Conservation (phyloP, 1,140 invertebrate species). For the Rhopalosiphum maidis region DNA sequence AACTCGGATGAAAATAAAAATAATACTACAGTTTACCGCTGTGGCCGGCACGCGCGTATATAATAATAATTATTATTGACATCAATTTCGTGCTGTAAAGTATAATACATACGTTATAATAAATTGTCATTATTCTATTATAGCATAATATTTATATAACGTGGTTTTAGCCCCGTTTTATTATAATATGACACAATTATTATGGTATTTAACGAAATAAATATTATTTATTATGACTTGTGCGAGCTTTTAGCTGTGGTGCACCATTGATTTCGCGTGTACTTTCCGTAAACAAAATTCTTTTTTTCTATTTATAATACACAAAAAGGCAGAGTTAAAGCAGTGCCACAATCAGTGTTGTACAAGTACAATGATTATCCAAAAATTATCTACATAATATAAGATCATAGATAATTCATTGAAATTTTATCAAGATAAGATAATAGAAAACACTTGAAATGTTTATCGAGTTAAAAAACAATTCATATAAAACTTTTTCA, state of each 20-base stretch:
- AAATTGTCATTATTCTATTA: not conserved
- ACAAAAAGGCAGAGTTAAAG: too few species aligned
- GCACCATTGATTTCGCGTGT: not conserved
- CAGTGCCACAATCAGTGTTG: too few species aligned
- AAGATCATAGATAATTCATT: not conserved
- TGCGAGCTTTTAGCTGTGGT: not conserved
- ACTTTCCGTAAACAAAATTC: not conserved
- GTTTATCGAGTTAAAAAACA: too few species aligned
- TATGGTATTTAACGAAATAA: not conserved
- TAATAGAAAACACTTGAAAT: too few species aligned
- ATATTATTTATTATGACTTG: not conserved
- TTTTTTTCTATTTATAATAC: not conserved
- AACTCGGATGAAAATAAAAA: constrained; percentile 67
- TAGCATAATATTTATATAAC: not conserved
- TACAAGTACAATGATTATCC: not conserved
- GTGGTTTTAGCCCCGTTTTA: not conserved
- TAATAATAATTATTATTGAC: not conserved
- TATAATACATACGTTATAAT: not conserved
- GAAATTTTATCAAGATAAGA: not conserved
- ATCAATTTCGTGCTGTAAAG: not conserved
- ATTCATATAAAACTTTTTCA: too few species aligned
- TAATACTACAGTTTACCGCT: not conserved
- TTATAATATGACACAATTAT: not conserved
- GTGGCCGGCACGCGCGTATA: not conserved
- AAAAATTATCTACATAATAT: not conserved